These are phyloP conservation scores for Drosophila paramelanica DNA, from an alignment of 2,888 invertebrate species.

Conservation along the genomic window DNA sequence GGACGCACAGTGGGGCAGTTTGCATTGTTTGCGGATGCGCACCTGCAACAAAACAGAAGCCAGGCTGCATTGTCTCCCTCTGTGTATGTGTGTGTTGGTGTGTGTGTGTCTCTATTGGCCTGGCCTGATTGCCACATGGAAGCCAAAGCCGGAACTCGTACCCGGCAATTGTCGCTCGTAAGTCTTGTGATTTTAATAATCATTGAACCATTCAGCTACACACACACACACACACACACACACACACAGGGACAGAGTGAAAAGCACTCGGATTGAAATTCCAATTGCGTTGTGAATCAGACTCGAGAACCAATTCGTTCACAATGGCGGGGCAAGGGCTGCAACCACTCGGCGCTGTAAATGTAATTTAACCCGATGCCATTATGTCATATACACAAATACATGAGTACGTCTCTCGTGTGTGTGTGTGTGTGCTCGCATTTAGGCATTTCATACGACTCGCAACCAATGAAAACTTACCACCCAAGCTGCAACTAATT, in stretches of 20 bases:
- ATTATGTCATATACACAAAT: slow-evolving; percentile 34
- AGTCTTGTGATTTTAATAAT: slow-evolving; percentile 36
- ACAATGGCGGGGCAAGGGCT: slow-evolving; percentile 37
- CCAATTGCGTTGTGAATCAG: slow-evolving; percentile 9
- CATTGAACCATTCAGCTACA: slow-evolving; percentile 26
- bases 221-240: slow-evolving; percentile 5
- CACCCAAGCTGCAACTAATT: slow-evolving; percentile 21
- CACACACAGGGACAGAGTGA: background rate
- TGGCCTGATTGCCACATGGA: slow-evolving; percentile 5
- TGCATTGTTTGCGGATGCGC: slow-evolving; percentile 33
- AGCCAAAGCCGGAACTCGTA: too few species aligned
- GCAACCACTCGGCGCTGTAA: slow-evolving; percentile 45
- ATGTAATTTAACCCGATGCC: slow-evolving; percentile 54
- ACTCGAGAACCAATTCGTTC: slow-evolving; percentile 5
- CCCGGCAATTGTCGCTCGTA: slow-evolving; percentile 45
- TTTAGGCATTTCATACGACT: background rate
- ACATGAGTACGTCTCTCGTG: background rate
- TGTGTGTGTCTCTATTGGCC: too few species aligned
- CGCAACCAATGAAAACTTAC: slow-evolving; percentile 39
- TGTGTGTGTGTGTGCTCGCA: background rate
- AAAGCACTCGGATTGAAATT: slow-evolving; percentile 20
- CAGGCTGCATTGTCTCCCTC: slow-evolving; percentile 32
- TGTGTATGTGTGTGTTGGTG: too few species aligned
- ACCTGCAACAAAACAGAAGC: slow-evolving; percentile 45
- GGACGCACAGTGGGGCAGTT: slow-evolving; percentile 4